Conservation (phyloP, 1,140 invertebrate species). For the Drosophila oshimai region DNA sequence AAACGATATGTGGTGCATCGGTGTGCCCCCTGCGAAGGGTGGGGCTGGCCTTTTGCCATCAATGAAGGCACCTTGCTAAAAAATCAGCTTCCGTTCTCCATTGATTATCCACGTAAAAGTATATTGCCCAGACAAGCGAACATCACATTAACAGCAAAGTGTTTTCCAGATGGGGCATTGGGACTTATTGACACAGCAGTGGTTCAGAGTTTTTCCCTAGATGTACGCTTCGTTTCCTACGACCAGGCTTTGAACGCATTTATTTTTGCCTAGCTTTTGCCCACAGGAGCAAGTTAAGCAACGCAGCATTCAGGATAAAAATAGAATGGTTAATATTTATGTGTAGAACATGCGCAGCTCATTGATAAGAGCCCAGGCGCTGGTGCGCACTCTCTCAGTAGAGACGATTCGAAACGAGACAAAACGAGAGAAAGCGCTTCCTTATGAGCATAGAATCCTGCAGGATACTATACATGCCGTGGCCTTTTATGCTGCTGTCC, state of each 20-base stretch:
- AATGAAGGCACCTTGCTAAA: constrained; percentile 1
- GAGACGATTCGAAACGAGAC: neutral
- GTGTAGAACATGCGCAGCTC: constrained; percentile 75
- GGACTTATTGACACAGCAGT: neutral
- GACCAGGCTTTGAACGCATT: no score
- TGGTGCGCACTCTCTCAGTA: constrained; percentile 41
- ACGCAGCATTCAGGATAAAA: constrained; percentile 40
- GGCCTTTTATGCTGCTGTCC: constrained; percentile 66
- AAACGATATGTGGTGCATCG: neutral
- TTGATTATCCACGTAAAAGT: neutral
- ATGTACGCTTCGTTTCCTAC: neutral
- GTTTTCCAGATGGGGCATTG: no score
- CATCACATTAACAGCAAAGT: neutral
- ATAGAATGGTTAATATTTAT: constrained; percentile 60
- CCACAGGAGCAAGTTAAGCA: neutral
- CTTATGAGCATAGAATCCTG: constrained; percentile 57
- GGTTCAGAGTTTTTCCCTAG: neutral
- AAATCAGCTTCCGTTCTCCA: neutral
- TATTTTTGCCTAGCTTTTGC: neutral
- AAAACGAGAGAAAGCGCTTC: constrained; percentile 20
- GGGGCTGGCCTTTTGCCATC: constrained; percentile 15
- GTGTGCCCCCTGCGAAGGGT: constrained; percentile 4
- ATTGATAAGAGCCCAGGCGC: constrained; percentile 51
- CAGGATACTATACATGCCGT: constrained; percentile 61
- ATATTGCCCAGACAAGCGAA: neutral